Evolutionary conservation across 2,888 invertebrate genomes (phyloP).

Genomic region (Pristionchus japonicus): DNA sequence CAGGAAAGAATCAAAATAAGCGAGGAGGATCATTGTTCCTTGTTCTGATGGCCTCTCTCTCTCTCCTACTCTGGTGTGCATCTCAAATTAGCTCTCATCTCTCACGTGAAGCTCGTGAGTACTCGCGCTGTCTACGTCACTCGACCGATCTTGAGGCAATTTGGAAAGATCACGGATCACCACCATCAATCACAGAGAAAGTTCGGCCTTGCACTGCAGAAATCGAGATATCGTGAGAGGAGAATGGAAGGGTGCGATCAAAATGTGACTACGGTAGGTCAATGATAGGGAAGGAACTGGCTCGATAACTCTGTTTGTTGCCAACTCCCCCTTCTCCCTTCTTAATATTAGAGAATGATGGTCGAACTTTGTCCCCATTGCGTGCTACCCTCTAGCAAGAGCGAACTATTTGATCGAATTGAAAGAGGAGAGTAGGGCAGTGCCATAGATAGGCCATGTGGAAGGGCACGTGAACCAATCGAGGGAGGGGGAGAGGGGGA

Average conservation of each 20-base stretch:
- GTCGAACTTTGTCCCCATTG: background rate
- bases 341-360: background rate
- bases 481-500: background rate
- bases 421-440: background rate
- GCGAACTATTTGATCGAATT: slow-evolving; percentile 1
- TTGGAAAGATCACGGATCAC: slow-evolving; percentile 11
- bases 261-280: background rate
- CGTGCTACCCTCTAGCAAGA: background rate
- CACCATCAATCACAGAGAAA: background rate
- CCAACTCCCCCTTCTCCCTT: background rate
- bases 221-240: background rate
- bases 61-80: background rate
- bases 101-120: slow-evolving; percentile 3
- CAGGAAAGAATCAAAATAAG: background rate
- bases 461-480: background rate
- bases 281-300: background rate
- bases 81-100: background rate
- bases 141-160: slow-evolving; percentile 14
- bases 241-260: background rate
- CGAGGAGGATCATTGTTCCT: background rate
- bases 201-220: background rate
- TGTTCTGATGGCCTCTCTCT: background rate
- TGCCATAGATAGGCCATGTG: background rate
- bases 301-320: background rate
- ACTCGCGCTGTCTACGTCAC: slow-evolving; percentile 10